Evolutionary conservation across 2,888 invertebrate species (phyloP), one percentile per base, ranked within the genome.

Genomic region (Lasioglossum leucozonium): DNA sequence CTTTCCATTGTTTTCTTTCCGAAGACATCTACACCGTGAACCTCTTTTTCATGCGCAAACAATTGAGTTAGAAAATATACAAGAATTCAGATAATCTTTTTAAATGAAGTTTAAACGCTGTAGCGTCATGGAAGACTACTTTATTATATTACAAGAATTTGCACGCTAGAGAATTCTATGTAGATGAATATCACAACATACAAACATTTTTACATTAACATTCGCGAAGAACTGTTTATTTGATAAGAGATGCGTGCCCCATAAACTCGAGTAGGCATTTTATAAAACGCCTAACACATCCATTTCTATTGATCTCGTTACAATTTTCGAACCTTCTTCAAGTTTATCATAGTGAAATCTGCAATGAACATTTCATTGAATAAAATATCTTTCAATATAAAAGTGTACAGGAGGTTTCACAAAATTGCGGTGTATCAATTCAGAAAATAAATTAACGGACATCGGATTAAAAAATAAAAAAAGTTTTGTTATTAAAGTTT

Each of bases 1-100:
- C 0, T 74, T 34, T 62, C 84, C 74, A 18, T 65, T 84, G 84
- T 82, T 82, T 82, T 44, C 10, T 71, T 51, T 4, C 42, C 26
- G 1, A 73, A 55, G 4, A 18, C 16, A 44, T 47, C 16, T 71
- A 76, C 16, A 26, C 5, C 4, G 26, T 16, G 82, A 26, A 30
- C 6, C 5, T 34, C n/a, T 82, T 62, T n/a, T 30, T 74, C 30
- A 22, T 37, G 18, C 11, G 30, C 30, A 62, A 62, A 62, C 18
- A 18, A 62, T 16, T 4, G 30, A 62, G 5, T 62, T 30, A 6
- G 6, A 8, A 30, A 26, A 30, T 13, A 55, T 58, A 58, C 26
- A 13, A 30, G 16, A 62, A 16, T 30, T 16, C 5, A 2, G 62
- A 30, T 16, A 30, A 62, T 16, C 30, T 16, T 16, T 8, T 62